phyloP scores from a whole-genome alignment of 2,113 vertebrate genomes.

The Clinocottus analis region DNA sequence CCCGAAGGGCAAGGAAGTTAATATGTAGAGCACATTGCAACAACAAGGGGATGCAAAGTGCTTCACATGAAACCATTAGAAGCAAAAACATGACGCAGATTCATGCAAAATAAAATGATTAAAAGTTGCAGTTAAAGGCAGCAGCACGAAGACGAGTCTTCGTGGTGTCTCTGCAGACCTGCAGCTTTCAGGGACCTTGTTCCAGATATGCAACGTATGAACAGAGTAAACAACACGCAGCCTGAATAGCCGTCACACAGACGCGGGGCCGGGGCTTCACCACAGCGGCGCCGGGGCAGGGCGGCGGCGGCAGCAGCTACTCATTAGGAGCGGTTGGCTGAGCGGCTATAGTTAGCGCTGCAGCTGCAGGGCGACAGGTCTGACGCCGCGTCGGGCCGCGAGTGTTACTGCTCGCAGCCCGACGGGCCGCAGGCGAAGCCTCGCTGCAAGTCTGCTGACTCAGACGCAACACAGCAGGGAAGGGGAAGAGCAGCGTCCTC shows the following conservation, averaged over 20 bases:
- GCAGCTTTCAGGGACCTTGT: too few relatives aligned
- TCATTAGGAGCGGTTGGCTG: constrained; percentile 78
- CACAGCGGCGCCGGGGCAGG: constrained; percentile 76
- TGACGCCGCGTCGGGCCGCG: constrained; percentile 61
- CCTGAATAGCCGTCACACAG: constrained; percentile 47
- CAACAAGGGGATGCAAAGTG: too few relatives aligned
- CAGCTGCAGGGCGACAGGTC: constrained; percentile 70
- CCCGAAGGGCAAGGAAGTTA: too few relatives aligned
- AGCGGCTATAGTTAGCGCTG: constrained; percentile 69
- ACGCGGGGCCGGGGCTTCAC: constrained; percentile 72
- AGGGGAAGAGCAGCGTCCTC: constrained; percentile 2
- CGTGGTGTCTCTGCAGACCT: too few relatives aligned
- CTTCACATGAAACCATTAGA: too few relatives aligned
- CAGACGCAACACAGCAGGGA: constrained; percentile 66
- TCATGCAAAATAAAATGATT: too few relatives aligned
- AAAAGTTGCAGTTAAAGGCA: too few relatives aligned
- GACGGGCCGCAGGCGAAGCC: constrained; percentile 58
- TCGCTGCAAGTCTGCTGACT: constrained; percentile 76
- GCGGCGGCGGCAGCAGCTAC: constrained; percentile 74
- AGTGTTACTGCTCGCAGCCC: constrained; percentile 46
- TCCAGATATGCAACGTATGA: too few relatives aligned
- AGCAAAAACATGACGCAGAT: too few relatives aligned
- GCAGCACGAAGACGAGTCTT: too few relatives aligned
- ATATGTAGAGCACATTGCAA: too few relatives aligned
- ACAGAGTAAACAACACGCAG: constrained; percentile 60